These are phyloP conservation scores for Procambarus clarkii DNA, from an alignment of 1,140 invertebrate species.

Conservation along the genomic window DNA sequence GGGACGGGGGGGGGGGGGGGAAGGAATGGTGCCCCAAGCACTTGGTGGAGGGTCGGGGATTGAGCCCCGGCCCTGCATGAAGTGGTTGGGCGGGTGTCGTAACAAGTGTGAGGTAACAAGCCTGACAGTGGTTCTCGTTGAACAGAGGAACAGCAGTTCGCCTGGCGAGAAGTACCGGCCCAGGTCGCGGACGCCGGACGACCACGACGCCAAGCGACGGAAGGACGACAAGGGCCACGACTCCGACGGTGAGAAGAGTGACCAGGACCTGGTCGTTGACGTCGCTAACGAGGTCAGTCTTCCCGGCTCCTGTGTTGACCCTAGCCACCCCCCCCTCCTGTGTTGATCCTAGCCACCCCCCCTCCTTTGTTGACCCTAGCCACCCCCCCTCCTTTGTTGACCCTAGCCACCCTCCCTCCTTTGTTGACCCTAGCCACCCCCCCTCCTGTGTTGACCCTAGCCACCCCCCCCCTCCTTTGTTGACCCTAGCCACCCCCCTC, in stretches of 20 bases:
- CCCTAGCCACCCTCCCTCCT: background rate
- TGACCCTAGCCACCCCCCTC: background rate
- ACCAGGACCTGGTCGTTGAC: conserved; percentile 79
- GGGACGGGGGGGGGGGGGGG: too few species aligned
- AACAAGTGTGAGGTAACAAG: too few species aligned
- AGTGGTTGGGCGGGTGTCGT: too few species aligned
- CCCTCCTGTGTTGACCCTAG: background rate
- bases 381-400: background rate
- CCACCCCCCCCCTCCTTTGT: background rate
- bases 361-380: too few species aligned
- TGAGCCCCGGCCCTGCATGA: too few species aligned
- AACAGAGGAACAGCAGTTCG: conserved; percentile 54
- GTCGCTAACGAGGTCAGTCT: conserved; percentile 74
- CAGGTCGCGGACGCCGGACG: conserved; percentile 67
- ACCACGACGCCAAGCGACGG: conserved; percentile 66
- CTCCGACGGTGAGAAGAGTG: conserved; percentile 79
- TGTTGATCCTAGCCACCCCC: too few species aligned
- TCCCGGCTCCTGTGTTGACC: background rate
- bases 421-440: background rate
- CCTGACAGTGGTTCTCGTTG: too few species aligned
- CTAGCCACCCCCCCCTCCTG: background rate
- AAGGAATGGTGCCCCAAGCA: too few species aligned
- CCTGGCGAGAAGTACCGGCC: conserved; percentile 70
- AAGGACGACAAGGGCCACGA: conserved; percentile 73
- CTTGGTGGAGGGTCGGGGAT: too few species aligned